Conservation (phyloP, 2,888 invertebrate species). For the Pristionchus maxplancki region DNA sequence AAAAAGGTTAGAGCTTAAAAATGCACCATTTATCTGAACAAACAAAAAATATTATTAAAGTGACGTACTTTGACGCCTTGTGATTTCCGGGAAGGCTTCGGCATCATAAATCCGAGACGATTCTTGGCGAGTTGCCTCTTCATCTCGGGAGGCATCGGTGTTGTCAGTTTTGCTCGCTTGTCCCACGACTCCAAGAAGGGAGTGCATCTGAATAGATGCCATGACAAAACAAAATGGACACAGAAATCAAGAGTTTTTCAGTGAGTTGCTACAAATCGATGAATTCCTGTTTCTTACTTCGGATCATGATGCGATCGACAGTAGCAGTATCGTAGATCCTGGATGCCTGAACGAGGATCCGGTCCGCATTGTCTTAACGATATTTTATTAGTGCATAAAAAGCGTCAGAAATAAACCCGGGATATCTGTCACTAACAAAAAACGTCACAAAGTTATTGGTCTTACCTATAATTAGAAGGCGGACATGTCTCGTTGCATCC, state of each 20-base stretch:
- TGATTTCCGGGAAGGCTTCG: not conserved
- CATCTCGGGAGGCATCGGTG: not conserved
- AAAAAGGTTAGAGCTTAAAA: no score
- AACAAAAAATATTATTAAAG: not conserved
- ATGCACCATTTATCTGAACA: no score
- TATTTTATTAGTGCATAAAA: no score
- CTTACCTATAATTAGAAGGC: not conserved
- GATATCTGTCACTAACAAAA: no score
- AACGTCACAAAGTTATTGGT: no score
- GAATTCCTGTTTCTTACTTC: not conserved
- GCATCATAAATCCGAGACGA: not conserved
- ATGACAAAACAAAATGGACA: no score
- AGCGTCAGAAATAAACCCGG: no score
- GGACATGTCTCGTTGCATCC: slow-evolving; percentile 31
- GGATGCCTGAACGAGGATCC: not conserved
- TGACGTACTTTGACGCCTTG: not conserved
- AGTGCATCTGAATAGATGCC: not conserved
- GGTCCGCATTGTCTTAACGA: not conserved
- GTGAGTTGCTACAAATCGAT: not conserved
- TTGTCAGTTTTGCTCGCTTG: not conserved
- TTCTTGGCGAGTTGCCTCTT: not conserved
- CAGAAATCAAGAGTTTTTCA: not conserved
- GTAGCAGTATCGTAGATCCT: slow-evolving; percentile 16
- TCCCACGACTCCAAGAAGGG: slow-evolving; percentile 21
- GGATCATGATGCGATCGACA: slow-evolving; percentile 21